Percentiles rank a stretch among this genome's conserved stretches.
Conservation (phyloP, 2,888 invertebrate genomes). For the Leptogaster cylindrica region DNA sequence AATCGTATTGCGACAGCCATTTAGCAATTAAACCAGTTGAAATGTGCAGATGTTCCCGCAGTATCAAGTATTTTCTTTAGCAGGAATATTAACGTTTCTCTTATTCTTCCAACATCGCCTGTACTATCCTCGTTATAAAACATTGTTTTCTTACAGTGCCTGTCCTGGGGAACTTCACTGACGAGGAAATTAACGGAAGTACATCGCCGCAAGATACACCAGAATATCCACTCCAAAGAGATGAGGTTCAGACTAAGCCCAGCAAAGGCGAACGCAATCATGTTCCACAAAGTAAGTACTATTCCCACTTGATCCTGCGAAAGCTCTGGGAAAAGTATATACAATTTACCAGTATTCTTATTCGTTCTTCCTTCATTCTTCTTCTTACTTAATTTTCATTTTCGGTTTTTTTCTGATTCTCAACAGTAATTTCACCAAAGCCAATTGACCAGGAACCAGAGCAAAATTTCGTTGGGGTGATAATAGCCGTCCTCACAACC, state of each 20-base stretch:
- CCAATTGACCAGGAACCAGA: conserved; percentile 67
- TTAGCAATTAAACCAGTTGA: conserved; percentile 30
- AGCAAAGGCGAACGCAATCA: conserved; percentile 65
- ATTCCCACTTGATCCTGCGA: neutral
- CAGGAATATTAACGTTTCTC: conserved; percentile 6
- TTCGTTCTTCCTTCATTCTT: conserved; percentile 26
- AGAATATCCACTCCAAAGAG: conserved; percentile 72
- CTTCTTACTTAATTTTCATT: conserved; percentile 33
- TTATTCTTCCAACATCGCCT: neutral
- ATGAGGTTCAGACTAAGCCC: conserved; percentile 70
- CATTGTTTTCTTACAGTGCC: conserved; percentile 62
- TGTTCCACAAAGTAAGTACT: conserved; percentile 57
- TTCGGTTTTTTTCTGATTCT: conserved; percentile 18
- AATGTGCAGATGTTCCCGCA: conserved; percentile 17
- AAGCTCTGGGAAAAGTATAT: neutral
- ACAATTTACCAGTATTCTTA: neutral
- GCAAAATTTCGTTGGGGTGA: conserved; percentile 68
- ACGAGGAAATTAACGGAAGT: conserved; percentile 64
- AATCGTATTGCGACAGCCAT: conserved; percentile 31
- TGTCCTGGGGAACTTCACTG: conserved; percentile 69
- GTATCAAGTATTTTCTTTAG: conserved; percentile 8
- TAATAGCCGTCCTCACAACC: conserved; percentile 74
- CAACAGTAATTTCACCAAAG: conserved; percentile 62
- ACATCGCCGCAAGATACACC: conserved; percentile 63
- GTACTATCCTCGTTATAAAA: neutral